phyloP scores from a whole-genome alignment of 2,113 vertebrate species.

The Lipophrys pholis region DNA sequence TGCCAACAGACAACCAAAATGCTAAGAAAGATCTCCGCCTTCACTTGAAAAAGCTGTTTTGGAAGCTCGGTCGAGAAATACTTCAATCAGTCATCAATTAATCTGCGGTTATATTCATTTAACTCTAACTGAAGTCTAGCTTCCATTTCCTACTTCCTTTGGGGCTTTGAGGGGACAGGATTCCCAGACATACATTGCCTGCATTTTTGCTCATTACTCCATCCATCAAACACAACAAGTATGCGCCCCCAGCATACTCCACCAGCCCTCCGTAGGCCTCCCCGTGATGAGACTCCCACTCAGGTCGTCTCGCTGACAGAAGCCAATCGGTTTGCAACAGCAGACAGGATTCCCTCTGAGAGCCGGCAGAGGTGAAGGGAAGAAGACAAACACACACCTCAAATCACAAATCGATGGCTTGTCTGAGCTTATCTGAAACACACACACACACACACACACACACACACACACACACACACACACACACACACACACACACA shows the following conservation, averaged over 20 bases:
- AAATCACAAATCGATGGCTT: conserved; percentile 40
- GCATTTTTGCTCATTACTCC: no score
- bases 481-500: background rate
- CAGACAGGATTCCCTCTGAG: conserved; percentile 28
- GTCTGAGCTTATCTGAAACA: conserved; percentile 8
- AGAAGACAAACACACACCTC: conserved; percentile 35
- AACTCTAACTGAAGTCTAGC: no score
- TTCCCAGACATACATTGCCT: no score
- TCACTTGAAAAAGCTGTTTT: no score
- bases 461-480: background rate
- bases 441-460: background rate
- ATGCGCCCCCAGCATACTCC: background rate
- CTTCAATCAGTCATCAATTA: no score
- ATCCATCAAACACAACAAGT: no score
- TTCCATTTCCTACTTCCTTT: no score
- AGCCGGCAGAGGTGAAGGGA: conserved; percentile 5
- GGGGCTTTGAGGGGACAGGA: no score
- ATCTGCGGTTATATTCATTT: no score
- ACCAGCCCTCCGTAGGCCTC: conserved; percentile 33
- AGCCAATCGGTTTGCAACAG: conserved; percentile 43
- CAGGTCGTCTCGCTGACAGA: conserved; percentile 39
- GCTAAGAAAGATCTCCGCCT: no score
- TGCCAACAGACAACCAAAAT: no score
- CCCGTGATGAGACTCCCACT: conserved; percentile 63
- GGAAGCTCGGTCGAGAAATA: no score